Base-by-base conservation (phyloP, 2,888 invertebrate species). In the Eristalis arbustorum region DNA sequence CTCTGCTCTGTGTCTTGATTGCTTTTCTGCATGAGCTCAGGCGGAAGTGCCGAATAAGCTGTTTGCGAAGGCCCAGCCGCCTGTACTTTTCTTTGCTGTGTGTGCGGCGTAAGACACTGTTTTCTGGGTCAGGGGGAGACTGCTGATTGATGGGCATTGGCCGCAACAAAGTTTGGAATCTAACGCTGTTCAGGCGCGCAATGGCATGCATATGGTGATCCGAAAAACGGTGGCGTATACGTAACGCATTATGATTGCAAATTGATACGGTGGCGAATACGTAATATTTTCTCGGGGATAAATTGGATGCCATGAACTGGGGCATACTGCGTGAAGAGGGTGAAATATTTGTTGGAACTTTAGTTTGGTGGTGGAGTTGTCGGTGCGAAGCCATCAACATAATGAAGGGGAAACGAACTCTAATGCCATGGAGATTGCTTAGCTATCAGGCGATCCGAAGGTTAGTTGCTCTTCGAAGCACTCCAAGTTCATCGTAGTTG, bases 1-100 rank as follows among this genome's bases (percentile, higher is more conserved):
- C 67, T 74, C 42, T 74, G 77, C 77, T 85, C 73, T 62, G 64
- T 73, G 69, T 77, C 73, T 76, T 81, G 81, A 85, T 85, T 81
- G 74, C 77, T 69, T 69, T 76, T 71, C 42, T 71, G 75, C 84
- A 75, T 76, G 80, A 84, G 63, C 56, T 57, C 67, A 37, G 62
- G 31, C 79, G 56, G 67, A 73, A 72, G 66, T 61, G 66, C 72
- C 59, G 25, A 67, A 72, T 66, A 79, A 76, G 11, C 28, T 31
- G 31, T 22, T 37, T 18, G 62, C 2, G 2, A 18, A 49, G 49
- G 49, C 49, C 1, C 49, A 18, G 2, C 49, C 8, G 18, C n/a
- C 18, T n/a, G 49, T 18, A 8, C 18, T 8, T 49, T 5, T 18
- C 18, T 49, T 49, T 8, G 6, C 1, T 0, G 49, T 8, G 8